Evolutionary conservation across 92 coral and sea anemone species (phyloP).

Genomic region (Phenganax subtilis): DNA sequence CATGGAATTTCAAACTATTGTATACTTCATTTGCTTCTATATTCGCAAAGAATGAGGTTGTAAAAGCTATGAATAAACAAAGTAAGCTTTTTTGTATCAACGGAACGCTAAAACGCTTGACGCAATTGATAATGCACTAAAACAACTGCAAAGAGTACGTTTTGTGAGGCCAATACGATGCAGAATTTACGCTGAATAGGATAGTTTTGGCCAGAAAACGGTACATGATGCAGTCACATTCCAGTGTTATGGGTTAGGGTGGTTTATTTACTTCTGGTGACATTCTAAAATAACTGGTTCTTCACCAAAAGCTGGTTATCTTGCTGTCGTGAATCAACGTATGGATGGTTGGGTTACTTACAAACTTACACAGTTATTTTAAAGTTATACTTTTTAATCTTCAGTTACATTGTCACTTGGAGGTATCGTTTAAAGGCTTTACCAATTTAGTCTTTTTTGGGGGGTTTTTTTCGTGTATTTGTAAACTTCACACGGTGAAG

Average conservation of each 20-base stretch:
- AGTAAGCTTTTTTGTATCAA: too few relatives aligned
- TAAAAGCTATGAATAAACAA: too few relatives aligned
- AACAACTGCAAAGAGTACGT: too few relatives aligned
- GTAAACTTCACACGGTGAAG: too few relatives aligned
- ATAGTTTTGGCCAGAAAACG: too few relatives aligned
- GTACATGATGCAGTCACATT: not conserved
- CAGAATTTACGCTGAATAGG: too few relatives aligned
- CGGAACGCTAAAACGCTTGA: too few relatives aligned
- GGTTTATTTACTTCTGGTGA: conserved; percentile 71
- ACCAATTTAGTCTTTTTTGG: not conserved
- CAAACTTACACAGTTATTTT: conserved; percentile 16
- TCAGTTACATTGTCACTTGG: not conserved
- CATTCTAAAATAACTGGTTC: conserved; percentile 73
- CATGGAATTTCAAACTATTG: not conserved
- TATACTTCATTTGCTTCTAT: too few relatives aligned
- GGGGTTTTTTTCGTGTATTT: too few relatives aligned
- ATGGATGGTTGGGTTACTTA: conserved; percentile 44
- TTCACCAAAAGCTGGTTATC: conserved; percentile 80
- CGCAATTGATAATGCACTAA: too few relatives aligned
- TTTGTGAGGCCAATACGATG: too few relatives aligned
- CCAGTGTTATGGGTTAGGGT: conserved; percentile 47
- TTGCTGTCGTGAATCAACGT: conserved; percentile 67
- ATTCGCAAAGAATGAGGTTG: too few relatives aligned
- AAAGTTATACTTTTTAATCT: not conserved
- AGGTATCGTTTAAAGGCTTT: not conserved